A percentile compares a stretch with the other conserved stretches of the same genome.
Evolutionary conservation across 2,888 invertebrate species (phyloP).

Genomic region (Neocrepidodera transversa): DNA sequence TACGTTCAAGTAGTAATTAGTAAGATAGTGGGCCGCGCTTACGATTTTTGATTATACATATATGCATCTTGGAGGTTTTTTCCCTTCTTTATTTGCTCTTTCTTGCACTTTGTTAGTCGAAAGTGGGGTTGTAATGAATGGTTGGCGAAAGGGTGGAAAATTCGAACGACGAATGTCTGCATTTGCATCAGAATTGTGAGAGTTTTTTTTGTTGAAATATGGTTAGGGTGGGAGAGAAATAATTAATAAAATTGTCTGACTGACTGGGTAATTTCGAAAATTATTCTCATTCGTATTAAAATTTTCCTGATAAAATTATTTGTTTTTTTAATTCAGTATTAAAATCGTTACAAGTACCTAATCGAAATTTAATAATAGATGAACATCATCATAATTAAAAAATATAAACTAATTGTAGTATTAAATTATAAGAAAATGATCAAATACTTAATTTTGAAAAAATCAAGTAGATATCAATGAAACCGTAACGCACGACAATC

Average conservation of each 20-base stretch:
- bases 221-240: neutral
- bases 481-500: too few species aligned
- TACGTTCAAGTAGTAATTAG: conserved; percentile 30
- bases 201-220: conserved; percentile 3
- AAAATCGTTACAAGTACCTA: too few species aligned
- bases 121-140: conserved; percentile 24
- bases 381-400: too few species aligned
- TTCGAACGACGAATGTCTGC: neutral
- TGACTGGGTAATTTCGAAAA: neutral
- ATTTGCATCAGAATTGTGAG: neutral
- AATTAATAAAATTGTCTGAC: neutral
- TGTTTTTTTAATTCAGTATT: too few species aligned
- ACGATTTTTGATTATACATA: conserved; percentile 4
- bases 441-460: too few species aligned
- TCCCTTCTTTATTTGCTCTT: conserved; percentile 20
- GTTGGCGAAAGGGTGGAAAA: conserved; percentile 9
- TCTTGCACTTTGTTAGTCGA: conserved; percentile 26
- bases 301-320: too few species aligned
- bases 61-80: conserved; percentile 20
- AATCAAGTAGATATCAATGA: too few species aligned
- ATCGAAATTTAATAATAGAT: too few species aligned
- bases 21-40: conserved; percentile 24
- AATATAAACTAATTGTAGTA: too few species aligned
- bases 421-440: too few species aligned
- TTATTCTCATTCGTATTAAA: too few species aligned